phyloP scores from a whole-genome alignment of 2,113 vertebrate genomes.

The Cyrtonyx montezumae region DNA sequence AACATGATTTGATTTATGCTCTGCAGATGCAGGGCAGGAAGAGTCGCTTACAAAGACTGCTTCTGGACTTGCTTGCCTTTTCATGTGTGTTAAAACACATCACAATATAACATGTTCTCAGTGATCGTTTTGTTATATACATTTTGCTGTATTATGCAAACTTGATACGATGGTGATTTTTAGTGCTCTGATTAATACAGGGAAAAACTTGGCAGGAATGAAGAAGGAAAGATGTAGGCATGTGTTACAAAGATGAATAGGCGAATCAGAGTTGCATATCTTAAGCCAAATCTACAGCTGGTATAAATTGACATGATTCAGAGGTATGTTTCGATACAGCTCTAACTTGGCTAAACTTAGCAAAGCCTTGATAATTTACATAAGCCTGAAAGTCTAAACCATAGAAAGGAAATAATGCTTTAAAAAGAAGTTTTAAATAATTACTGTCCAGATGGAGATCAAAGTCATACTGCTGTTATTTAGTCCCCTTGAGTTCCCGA shows the following conservation, averaged over 20 bases:
- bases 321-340: not conserved
- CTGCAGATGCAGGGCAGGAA: not conserved
- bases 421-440: not conserved
- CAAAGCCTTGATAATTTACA: not conserved
- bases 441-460: not conserved
- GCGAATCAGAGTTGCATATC: not conserved
- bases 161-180: not conserved
- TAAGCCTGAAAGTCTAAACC: not conserved
- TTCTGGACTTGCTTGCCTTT: not conserved
- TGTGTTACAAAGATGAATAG: not conserved
- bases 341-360: constrained; percentile 1
- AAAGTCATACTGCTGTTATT: not conserved
- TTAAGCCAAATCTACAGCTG: constrained; percentile 34
- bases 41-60: not conserved
- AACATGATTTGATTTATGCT: not conserved
- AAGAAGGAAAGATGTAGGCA: not conserved
- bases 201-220: not conserved
- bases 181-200: not conserved
- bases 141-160: not conserved
- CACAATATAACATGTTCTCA: not conserved
- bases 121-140: not conserved
- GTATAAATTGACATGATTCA: not conserved
- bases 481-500: not conserved
- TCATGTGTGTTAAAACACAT: not conserved
- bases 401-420: constrained; percentile 22